phyloP scores from a whole-genome alignment of 1,140 invertebrate species.

The Drosophila kikkawai region DNA sequence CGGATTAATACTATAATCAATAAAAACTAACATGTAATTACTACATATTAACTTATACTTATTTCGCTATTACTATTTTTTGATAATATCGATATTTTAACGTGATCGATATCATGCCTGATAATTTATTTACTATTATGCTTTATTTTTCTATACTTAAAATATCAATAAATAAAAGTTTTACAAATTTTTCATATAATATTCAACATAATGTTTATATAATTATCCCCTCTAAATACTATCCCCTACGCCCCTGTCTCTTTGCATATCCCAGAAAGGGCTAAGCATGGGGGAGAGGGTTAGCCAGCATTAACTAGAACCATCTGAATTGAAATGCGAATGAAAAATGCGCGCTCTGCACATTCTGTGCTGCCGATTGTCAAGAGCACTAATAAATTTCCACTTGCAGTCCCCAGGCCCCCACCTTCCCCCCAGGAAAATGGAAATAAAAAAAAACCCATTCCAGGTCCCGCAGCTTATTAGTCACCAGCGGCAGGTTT shows the following conservation, averaged over 20 bases:
- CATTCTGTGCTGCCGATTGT: conserved; percentile 68
- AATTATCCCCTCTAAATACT: background rate
- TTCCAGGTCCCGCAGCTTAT: conserved; percentile 29
- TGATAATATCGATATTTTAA: background rate
- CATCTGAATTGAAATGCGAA: conserved; percentile 62
- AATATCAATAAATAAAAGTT: background rate
- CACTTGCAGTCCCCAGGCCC: conserved; percentile 31
- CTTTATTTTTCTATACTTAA: background rate
- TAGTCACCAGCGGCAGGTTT: conserved; percentile 45
- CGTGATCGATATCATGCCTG: background rate
- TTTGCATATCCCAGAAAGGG: background rate
- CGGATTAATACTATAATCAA: too few species aligned
- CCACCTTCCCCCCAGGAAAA: background rate
- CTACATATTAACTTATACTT: too few species aligned
- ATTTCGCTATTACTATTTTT: background rate
- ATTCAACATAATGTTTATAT: background rate
- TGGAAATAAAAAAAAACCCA: conserved; percentile 5
- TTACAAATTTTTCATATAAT: background rate
- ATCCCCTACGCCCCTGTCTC: background rate
- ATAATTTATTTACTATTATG: background rate
- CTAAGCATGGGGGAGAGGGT: background rate
- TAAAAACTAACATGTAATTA: too few species aligned
- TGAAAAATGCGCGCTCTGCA: conserved; percentile 80
- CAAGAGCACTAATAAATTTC: conserved; percentile 80
- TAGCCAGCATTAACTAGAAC: conserved; percentile 45